Percentiles rank a stretch among this genome's conserved stretches.
These are phyloP conservation scores for Quadriops clusia DNA, from an alignment of 2,888 invertebrate genomes.

Conservation along the genomic window DNA sequence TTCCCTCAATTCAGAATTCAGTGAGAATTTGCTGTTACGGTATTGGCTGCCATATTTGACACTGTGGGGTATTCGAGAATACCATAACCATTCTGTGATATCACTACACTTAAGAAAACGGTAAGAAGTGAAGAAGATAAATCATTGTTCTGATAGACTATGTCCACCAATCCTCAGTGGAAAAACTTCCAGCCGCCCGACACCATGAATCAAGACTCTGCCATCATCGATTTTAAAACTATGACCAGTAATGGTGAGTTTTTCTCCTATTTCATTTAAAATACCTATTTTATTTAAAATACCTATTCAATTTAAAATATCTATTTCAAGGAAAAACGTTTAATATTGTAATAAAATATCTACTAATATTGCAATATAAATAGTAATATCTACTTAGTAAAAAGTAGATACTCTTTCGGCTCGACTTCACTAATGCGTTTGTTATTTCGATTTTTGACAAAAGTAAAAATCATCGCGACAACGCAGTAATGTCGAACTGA, in stretches of 20 bases:
- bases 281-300: no score
- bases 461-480: no score
- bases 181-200: conserved; percentile 81
- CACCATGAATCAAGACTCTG: conserved; percentile 66
- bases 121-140: conserved; percentile 30
- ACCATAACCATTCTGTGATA: conserved; percentile 50
- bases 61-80: conserved; percentile 25
- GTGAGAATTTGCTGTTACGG: conserved; percentile 19
- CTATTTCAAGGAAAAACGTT: no score
- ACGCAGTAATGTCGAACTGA: no score
- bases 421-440: no score
- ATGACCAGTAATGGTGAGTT: conserved; percentile 44
- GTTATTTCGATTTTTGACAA: no score
- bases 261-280: no score
- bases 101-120: conserved; percentile 41
- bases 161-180: conserved; percentile 82
- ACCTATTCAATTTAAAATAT: no score
- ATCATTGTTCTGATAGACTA: conserved; percentile 36
- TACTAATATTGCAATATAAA: no score
- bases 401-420: no score
- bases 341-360: no score
- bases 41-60: conserved; percentile 29
- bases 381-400: no score
- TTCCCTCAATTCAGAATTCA: conserved; percentile 13
- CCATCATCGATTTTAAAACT: conserved; percentile 72